Base-by-base conservation (phyloP, 2,888 invertebrate species). In the Drosophila meridionalis region DNA sequence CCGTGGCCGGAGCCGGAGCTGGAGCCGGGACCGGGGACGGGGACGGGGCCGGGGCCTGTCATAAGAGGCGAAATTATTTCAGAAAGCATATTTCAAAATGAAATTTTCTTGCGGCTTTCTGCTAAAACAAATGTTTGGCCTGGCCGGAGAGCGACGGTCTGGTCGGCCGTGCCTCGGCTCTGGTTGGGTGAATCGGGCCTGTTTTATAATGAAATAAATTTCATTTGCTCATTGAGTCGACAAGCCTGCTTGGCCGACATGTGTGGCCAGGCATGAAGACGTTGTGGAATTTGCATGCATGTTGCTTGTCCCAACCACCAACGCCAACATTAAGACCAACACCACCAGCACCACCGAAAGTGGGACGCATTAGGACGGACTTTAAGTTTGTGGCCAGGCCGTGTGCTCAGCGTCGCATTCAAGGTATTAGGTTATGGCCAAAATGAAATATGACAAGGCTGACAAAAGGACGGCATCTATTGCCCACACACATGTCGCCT, bases 171-270 rank as follows among this genome's bases (percentile, higher is more conserved):
- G 53, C 36, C 45, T 2, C 28, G 58, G 58, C 45, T 34, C 32
- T 36, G 45, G 34, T 14, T 58, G 57, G 57, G 8, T 34, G 34
- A 58, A 34, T 56, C 63, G 36, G 70, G 78, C 73, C 68, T 62
- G 75, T 72, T 88, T 88, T 78, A 89, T 85, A 83, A 85, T 75
- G 86, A 89, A 89, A 89, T 86, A 84, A 87, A 89, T 87, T 82
- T 87, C 78, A 87, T 86, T 87, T 89, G 89, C 82, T 84, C 85
- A 89, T 86, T 86, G 87, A 87, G 80, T 89, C 87, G 87, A 87
- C 70, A 71, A 74, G 69, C 72, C 50, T 52, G 73, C 47, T 69
- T 79, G 87, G 78, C 84, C 81, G 87, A 88, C 84, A 84, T 84
- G 84, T 88, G 84, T 84, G 84, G 84, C 84, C 84, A 83, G 87